Base-by-base conservation (phyloP, 2,888 invertebrate genomes). In the Strigamia maritima region DNA sequence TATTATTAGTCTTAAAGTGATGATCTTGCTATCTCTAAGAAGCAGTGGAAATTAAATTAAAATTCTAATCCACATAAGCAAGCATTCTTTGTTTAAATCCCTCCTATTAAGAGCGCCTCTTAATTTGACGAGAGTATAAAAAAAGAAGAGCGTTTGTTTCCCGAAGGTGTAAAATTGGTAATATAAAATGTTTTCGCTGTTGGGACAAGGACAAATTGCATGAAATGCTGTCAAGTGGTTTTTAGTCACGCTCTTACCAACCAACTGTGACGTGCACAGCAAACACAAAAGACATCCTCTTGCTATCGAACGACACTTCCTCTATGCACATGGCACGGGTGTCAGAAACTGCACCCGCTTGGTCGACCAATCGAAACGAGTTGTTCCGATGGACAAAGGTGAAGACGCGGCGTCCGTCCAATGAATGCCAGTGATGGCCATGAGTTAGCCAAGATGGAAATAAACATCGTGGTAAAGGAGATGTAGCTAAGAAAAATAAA, bases 401-500 rank as follows among this genome's bases (percentile, higher is more conserved):
- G 86, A 92, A 93, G 80, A 90, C 90, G 84, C 90, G 90, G 26
- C 89, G 88, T 83, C 92, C 91, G 84, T 93, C 93, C 80, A 94
- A 86, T 80, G 92, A 92, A 85, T 91, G 90, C 94, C 93, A 94
- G 82, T 92, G 91, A 86, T 92, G 92, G n/a, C 80, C 77, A 83
- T 92, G 92, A 81, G 92, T 91, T 81, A 93, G 90, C 93, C 93
- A 94, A 14, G 88, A 85, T 0, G 93, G 93, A 86, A 93, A 93
- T 84, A 91, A 92, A 86, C 94, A 94, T 80, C 90, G 89, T 83
- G 90, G 90, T 86, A 92, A 92, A 81, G 91, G 91, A 82, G 91
- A 91, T 83, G 92, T 92, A 80, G 91, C 93, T 92, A 86, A 19
- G 85, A 85, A 38, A 79, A 40, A 81, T 22, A 79, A 60, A 79